These are phyloP conservation scores for Boloria euphrosyne DNA, from an alignment of 2,888 invertebrate species.

Conservation along the genomic window DNA sequence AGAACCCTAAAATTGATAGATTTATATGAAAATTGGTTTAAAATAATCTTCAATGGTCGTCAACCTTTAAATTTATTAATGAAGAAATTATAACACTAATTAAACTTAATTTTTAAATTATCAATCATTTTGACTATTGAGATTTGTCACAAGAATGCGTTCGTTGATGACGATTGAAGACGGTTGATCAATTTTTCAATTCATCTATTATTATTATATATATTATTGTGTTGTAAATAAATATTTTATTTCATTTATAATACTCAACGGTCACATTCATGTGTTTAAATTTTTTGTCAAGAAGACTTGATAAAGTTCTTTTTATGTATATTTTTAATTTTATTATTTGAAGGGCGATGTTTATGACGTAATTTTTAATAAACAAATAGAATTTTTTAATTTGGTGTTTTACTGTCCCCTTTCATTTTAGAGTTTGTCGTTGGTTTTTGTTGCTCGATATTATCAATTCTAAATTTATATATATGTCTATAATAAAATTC, in stretches of 20 bases:
- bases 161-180: neutral
- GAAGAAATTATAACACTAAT: neutral
- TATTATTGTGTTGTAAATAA: slow-evolving; percentile 17
- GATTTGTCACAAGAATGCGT: neutral
- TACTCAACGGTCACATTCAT: too few relatives aligned
- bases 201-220: slow-evolving; percentile 25
- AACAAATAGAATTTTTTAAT: slow-evolving; percentile 61
- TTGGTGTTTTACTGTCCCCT: slow-evolving; percentile 41
- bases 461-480: too few relatives aligned
- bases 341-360: slow-evolving; percentile 46
- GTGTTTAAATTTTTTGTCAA: too few relatives aligned
- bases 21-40: too few relatives aligned
- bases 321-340: slow-evolving; percentile 47
- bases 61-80: too few relatives aligned
- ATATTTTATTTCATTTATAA: too few relatives aligned
- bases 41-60: too few relatives aligned
- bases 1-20: too few relatives aligned
- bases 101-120: neutral
- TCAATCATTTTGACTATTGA: neutral
- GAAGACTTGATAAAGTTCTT: slow-evolving; percentile 1
- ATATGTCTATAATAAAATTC: too few relatives aligned
- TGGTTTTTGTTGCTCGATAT: too few relatives aligned
- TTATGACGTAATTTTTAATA: slow-evolving; percentile 60
- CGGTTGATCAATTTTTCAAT: slow-evolving; percentile 3
- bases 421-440: neutral